A percentile compares a stretch with the other conserved stretches of the same genome.
Evolutionary conservation across 1,140 invertebrate genomes (phyloP).

Genomic region (Neodiprion lecontei): DNA sequence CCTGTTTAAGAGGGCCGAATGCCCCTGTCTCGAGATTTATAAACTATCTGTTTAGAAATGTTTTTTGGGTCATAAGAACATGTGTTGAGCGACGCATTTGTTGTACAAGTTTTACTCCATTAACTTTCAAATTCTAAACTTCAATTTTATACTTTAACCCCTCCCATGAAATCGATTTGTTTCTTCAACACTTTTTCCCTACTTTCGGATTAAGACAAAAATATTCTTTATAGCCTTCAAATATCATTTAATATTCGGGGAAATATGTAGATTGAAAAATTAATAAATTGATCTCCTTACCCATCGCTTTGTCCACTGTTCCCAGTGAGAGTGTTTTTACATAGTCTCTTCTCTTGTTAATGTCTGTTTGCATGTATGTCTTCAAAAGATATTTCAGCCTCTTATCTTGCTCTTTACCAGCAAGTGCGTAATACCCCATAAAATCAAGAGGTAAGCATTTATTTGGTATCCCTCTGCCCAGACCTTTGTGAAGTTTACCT

Average conservation of each 20-base stretch:
- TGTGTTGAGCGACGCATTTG: constrained; percentile 30
- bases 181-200: constrained; percentile 1
- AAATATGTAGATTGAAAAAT: constrained; percentile 24
- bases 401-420: constrained; percentile 84
- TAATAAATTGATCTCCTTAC: constrained; percentile 34
- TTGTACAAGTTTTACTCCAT: not conserved
- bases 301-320: constrained; percentile 62
- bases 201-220: not conserved
- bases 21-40: too few species aligned
- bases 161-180: constrained; percentile 8
- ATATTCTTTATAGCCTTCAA: too few species aligned
- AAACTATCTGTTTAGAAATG: constrained; percentile 25
- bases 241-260: constrained; percentile 13
- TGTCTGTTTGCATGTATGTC: constrained; percentile 84
- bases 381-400: constrained; percentile 72
- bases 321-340: constrained; percentile 77
- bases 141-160: not conserved
- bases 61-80: constrained; percentile 50
- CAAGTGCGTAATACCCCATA: constrained; percentile 94
- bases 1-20: constrained; percentile 29
- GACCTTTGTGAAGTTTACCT: constrained; percentile 90
- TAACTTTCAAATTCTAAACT: too few species aligned
- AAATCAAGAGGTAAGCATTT: constrained; percentile 94
- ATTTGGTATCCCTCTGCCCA: constrained; percentile 80
- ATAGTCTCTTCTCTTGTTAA: constrained; percentile 89